A percentile compares a stretch with the other conserved stretches of the same genome.
These are phyloP conservation scores for Chrysaora quinquecirrha DNA, from an alignment of 30 jellyfish, hydroid and myxozoan genomes.

Conservation along the genomic window DNA sequence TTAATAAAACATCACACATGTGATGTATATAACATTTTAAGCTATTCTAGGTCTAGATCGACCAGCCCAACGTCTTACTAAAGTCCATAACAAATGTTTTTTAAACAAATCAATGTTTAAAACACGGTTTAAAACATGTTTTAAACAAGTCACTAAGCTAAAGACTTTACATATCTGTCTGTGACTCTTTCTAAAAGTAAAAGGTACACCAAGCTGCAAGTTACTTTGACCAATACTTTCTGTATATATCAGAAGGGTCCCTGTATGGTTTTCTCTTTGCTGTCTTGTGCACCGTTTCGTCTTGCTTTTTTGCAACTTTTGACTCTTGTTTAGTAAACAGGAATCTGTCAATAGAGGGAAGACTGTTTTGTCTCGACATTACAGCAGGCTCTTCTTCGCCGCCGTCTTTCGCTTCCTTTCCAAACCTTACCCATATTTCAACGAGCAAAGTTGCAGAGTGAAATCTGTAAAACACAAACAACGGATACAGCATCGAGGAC, in stretches of 20 bases:
- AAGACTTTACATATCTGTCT: no score
- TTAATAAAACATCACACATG: no score
- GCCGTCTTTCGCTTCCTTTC: neutral
- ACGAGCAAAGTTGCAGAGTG: conserved; percentile 50
- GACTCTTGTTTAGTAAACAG: neutral
- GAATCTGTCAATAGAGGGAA: conserved; percentile 20
- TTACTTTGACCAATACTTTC: conserved; percentile 1
- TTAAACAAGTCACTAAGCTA: no score
- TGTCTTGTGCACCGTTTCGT: neutral
- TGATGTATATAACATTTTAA: no score
- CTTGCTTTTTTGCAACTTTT: conserved; percentile 4
- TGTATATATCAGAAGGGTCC: neutral
- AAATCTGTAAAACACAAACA: conserved; percentile 44
- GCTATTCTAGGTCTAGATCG: no score
- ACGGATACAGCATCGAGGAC: conserved; percentile 36
- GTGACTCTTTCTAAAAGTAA: no score
- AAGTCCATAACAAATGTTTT: no score
- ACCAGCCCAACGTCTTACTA: no score
- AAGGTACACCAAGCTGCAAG: no score
- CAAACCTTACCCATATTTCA: conserved; percentile 40
- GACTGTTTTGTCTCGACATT: conserved; percentile 13
- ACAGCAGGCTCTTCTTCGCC: neutral
- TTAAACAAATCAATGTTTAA: no score
- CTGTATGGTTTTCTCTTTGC: neutral
- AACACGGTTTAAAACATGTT: no score